Percentiles rank a stretch among this genome's conserved stretches.
Conservation (phyloP, 2,888 invertebrate species). For the Hesperia comma region DNA sequence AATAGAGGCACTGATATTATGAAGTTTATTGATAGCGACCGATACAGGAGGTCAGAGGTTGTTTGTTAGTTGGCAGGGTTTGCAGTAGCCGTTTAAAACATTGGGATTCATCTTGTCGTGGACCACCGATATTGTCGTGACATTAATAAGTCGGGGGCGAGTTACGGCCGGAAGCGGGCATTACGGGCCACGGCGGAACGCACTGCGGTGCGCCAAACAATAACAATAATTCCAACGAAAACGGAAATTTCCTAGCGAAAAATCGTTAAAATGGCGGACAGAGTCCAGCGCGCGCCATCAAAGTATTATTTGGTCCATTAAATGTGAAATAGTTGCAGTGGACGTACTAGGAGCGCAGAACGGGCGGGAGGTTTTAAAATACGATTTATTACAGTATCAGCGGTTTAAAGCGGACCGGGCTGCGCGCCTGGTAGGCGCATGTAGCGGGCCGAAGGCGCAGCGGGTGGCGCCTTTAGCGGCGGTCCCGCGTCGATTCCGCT, state of each 20-base stretch:
- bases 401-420: conserved; percentile 59
- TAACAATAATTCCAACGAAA: conserved; percentile 72
- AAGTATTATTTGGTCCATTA: conserved; percentile 77
- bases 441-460: conserved; percentile 55
- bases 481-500: conserved; percentile 51
- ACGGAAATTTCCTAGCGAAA: conserved; percentile 70
- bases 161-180: conserved; percentile 42
- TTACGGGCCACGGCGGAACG: conserved; percentile 42
- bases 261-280: conserved; percentile 68
- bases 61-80: not conserved
- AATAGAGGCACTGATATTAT: too few species aligned
- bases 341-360: conserved; percentile 46
- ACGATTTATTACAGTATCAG: conserved; percentile 66
- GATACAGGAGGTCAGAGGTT: too few species aligned
- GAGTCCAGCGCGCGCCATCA: conserved; percentile 64
- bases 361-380: conserved; percentile 57
- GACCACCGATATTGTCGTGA: conserved; percentile 28
- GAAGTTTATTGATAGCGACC: too few species aligned
- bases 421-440: conserved; percentile 61
- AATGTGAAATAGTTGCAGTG: conserved; percentile 75
- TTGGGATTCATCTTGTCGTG: conserved; percentile 21
- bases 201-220: conserved; percentile 55
- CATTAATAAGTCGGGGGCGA: conserved; percentile 36
- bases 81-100: not conserved
- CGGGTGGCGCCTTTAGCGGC: conserved; percentile 56